These are phyloP conservation scores for Nanorana parkeri DNA, from an alignment of 2,113 vertebrate species.

Conservation along the genomic window DNA sequence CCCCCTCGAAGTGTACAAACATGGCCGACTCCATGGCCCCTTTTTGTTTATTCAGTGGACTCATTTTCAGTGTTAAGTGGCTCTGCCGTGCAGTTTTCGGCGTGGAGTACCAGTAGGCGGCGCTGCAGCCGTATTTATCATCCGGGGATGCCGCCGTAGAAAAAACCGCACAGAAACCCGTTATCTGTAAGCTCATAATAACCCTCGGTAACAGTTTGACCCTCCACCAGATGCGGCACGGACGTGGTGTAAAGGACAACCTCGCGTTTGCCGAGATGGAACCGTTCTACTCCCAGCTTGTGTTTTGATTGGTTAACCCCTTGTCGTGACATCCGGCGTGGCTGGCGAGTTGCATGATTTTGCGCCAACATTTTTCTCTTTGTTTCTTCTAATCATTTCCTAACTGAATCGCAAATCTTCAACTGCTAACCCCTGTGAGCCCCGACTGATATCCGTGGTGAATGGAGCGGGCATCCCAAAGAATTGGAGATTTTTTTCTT, in stretches of 20 bases:
- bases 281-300: too few relatives aligned
- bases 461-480: not conserved
- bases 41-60: not conserved
- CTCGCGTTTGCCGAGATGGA: too few relatives aligned
- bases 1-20: not conserved
- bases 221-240: too few relatives aligned
- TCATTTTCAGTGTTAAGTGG: constrained; percentile 7
- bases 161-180: too few relatives aligned
- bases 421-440: not conserved
- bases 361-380: not conserved
- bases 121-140: not conserved
- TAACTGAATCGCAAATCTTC: not conserved
- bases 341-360: not conserved
- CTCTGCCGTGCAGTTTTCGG: not conserved
- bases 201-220: too few relatives aligned
- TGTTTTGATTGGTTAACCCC: not conserved
- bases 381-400: not conserved
- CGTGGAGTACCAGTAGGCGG: not conserved
- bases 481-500: not conserved
- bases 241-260: too few relatives aligned
- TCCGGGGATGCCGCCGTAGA: too few relatives aligned
- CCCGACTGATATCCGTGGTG: not conserved
- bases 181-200: too few relatives aligned
- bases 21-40: not conserved
- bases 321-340: not conserved